Conservation (phyloP, 2,797 vertebrate genomes). For the Falco rusticolus region DNA sequence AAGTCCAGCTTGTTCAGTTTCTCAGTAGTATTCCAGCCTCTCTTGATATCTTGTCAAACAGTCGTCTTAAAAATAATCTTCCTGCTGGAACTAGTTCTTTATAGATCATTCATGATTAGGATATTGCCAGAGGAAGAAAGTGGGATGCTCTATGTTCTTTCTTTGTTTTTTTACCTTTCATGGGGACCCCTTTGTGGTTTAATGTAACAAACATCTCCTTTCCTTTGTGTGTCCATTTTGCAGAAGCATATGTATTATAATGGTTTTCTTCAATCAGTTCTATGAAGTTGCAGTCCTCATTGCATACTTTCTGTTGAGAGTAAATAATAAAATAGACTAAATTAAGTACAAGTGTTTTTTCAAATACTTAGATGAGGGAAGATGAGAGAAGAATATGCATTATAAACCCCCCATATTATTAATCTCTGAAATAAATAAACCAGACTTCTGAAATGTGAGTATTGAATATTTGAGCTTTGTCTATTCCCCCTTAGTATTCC, state of each 20-base stretch:
- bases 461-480: not conserved
- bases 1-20: conserved; percentile 97
- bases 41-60: conserved; percentile 75
- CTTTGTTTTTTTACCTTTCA: conserved; percentile 92
- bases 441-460: not conserved
- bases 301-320: conserved; percentile 90
- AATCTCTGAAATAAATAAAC: not conserved
- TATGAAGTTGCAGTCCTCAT: conserved; percentile 96
- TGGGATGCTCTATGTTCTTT: conserved; percentile 92
- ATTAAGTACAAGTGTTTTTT: not conserved
- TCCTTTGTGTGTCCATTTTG: conserved; percentile 90
- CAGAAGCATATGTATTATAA: conserved; percentile 96
- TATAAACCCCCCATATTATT: not conserved
- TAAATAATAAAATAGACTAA: conserved; percentile 12
- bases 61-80: conserved; percentile 84
- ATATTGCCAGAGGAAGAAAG: conserved; percentile 92
- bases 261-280: conserved; percentile 97
- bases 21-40: conserved; percentile 87
- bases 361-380: not conserved
- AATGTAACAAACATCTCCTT: conserved; percentile 97
- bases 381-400: not conserved
- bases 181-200: conserved; percentile 90
- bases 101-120: conserved; percentile 69
- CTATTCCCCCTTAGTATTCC: not conserved
- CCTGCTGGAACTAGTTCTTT: conserved; percentile 87